Conservation (phyloP, 2,797 vertebrate genomes). For the Heterohyrax brucei region DNA sequence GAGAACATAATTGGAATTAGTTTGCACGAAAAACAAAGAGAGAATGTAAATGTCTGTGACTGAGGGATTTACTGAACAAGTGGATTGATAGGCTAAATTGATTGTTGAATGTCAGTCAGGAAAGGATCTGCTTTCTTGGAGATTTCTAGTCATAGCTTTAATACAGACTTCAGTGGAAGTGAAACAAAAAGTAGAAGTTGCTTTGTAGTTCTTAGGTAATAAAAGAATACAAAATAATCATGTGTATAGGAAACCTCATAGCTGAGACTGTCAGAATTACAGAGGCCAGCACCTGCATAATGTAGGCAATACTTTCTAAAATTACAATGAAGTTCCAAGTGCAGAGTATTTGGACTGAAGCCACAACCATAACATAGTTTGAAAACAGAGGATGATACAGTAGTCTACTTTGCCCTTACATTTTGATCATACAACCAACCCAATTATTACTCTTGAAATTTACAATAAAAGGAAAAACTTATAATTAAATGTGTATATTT, state of each 20-base stretch:
- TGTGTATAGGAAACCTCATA: neutral
- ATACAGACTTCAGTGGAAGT: neutral
- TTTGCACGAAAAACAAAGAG: neutral
- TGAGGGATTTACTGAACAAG: neutral
- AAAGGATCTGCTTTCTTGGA: neutral
- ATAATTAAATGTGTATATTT: neutral
- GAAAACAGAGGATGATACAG: neutral
- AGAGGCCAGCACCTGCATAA: neutral
- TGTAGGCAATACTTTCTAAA: neutral
- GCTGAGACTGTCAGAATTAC: neutral
- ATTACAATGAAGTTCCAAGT: neutral
- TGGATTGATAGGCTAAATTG: neutral
- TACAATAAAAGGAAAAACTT: neutral
- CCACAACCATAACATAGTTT: neutral
- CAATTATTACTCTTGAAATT: neutral
- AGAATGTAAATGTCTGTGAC: neutral
- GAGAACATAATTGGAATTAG: neutral
- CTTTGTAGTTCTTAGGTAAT: neutral
- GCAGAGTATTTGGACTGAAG: slow-evolving; percentile 14
- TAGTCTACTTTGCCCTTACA: neutral
- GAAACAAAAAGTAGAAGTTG: neutral
- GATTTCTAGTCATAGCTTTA: neutral
- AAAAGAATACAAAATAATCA: neutral
- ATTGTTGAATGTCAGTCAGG: neutral
- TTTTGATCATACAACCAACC: neutral